Base-by-base conservation (phyloP, 2,113 vertebrate species). In the Lichenostomus cassidix region DNA sequence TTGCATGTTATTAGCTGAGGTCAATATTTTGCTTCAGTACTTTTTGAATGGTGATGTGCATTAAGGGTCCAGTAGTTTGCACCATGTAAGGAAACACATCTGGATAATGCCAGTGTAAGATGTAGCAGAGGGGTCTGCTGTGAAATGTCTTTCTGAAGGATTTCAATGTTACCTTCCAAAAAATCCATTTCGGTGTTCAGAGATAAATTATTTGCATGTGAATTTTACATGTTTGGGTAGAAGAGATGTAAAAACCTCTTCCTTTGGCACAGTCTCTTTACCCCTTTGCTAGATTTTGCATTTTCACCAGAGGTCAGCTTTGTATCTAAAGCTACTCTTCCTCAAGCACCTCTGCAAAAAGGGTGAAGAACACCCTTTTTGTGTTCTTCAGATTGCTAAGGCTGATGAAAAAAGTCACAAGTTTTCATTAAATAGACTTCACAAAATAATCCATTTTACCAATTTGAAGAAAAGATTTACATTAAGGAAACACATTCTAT, bases 71-170 rank as follows among this genome's bases (percentile, higher is more conserved):
- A 8, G 39, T 59, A 25, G 47, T 35, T 81, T 3, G 3, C 8
- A 24, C 12, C 0, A 1, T 24, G 56, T 60, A 65, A 87, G 11
- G 62, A 50, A 59, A 31, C 9, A 2, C 0, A 1, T 80, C 52
- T 71, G 21, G 31, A 21, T 63, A 70, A 52, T 31, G 65, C 52
- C 37, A 49, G 0, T 37, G 35, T 47, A 47, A 79, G 56, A 55
- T 55, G 41, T 20, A 41, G 24, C 15, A n/a, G 49, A 49, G 24
- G 25, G 19, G 47, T 82, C 75, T 76, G 35, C 44, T 76, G 47
- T 44, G 47, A 58, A 59, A 24, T 39, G 18, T 37, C 19, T 47
- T 87, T 15, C 25, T 64, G 74, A 82, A 92, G 35, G 49, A 41
- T 49, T 85, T 82, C 33, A 29, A 12, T 27, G 3, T 35, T 75